These are phyloP conservation scores for Dryomyza anilis DNA, from an alignment of 2,888 invertebrate species.

Conservation along the genomic window DNA sequence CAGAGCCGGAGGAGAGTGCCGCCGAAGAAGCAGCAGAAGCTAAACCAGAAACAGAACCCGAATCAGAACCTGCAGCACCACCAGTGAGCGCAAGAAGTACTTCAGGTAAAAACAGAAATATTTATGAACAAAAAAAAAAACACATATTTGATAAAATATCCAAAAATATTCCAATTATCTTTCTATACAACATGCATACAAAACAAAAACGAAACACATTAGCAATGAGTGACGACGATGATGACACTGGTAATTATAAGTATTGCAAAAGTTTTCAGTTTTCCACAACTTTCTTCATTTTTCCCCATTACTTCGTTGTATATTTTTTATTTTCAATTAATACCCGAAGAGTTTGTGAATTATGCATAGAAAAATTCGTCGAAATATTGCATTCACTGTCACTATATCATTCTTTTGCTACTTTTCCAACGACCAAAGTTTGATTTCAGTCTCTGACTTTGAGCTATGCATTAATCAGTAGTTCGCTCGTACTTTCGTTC, in stretches of 20 bases:
- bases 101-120: conserved; percentile 24
- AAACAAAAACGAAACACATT: background rate
- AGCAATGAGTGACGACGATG: conserved; percentile 57
- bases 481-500: no score
- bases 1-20: conserved; percentile 8
- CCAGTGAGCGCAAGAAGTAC: conserved; percentile 49
- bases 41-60: conserved; percentile 28
- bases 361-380: no score
- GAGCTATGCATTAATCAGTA: background rate
- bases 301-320: conserved; percentile 22
- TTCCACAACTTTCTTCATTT: conserved; percentile 24
- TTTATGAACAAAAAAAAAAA: no score
- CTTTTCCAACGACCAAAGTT: background rate
- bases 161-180: no score
- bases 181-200: background rate
- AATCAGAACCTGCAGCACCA: conserved; percentile 26
- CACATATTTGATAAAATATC: no score
- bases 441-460: background rate
- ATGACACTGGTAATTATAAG: conserved; percentile 55
- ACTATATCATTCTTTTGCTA: background rate
- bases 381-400: no score
- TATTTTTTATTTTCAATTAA: background rate
- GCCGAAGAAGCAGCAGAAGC: conserved; percentile 32
- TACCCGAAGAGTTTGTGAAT: no score
- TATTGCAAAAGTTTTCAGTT: conserved; percentile 11